Evolutionary conservation across 1,140 invertebrate species (phyloP), one percentile per base, ranked within the genome.

Genomic region (Solen grandis): DNA sequence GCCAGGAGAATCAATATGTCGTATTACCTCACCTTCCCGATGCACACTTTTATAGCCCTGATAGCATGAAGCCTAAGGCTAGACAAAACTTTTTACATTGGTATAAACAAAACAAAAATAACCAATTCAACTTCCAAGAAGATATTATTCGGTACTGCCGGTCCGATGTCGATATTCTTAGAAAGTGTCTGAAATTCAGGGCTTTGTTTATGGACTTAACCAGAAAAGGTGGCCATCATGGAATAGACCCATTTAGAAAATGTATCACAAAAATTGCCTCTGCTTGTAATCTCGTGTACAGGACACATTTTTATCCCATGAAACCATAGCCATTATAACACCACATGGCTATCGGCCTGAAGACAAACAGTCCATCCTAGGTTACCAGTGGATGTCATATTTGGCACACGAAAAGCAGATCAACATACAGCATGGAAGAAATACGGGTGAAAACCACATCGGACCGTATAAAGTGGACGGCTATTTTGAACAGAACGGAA

Each of bases 161-260:
- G 25, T 62, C 73, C 4, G 78, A 75, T 33, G 70, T 81, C 19
- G 70, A 81, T 41, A 81, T 81, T 54, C 57, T 74, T 5, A 33
- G 68, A 19, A 70, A 54, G 22, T 62, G 38, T 10, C 22, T 63
- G 5, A 65, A 63, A 22, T 76, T 76, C 52, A 41, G 60, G 25
- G 19, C 13, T 5, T 27, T 76, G 8, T 46, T 76, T 22, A 50
- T 63, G 27, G 41, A 46, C 19, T 46, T 46, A 46, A 46, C 41
- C 41, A 46, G 19, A 4, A 46, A 46, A 10, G 41, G 41, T 46
- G 41, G 19, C 8, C 8, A 5, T 10, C 4, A 13, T 4, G 69
- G 69, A 5, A 5, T 57, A 2, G 46, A 72, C n/a, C 69, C 69
- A 1, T 55, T 33, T 25, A 27, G 57, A 29, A 8, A 29, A 2